Evolutionary conservation across 2,797 vertebrate species (phyloP).

Genomic region (Moxostoma hubbsi): DNA sequence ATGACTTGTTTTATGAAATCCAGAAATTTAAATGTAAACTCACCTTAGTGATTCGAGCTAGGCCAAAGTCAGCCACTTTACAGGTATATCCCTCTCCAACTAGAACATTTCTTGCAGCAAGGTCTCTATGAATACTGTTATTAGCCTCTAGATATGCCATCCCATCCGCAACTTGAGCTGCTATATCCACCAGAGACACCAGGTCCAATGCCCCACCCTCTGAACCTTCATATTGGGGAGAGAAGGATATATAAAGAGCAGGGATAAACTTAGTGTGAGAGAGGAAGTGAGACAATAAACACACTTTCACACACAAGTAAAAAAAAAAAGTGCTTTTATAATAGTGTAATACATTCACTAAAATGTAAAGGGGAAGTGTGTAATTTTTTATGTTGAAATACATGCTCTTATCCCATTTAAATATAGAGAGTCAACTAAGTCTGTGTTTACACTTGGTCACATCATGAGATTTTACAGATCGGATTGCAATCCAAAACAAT

Average conservation of each 20-base stretch:
- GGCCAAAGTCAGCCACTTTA: conserved; percentile 88
- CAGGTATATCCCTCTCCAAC: conserved; percentile 83
- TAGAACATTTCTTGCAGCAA: conserved; percentile 86
- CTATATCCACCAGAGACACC: conserved; percentile 75
- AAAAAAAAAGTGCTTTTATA: neutral
- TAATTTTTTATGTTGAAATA: too few species aligned
- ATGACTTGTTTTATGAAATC: too few species aligned
- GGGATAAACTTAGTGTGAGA: neutral
- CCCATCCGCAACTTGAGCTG: conserved; percentile 82
- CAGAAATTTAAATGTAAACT: neutral
- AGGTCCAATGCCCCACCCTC: conserved; percentile 66
- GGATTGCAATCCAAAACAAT: too few species aligned
- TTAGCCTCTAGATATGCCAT: conserved; percentile 84
- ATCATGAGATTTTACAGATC: too few species aligned
- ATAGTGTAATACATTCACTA: neutral
- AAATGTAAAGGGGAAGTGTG: neutral
- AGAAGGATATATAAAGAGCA: neutral
- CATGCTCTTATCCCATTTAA: too few species aligned
- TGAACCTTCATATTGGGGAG: conserved; percentile 64
- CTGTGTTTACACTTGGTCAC: too few species aligned
- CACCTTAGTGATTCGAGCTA: conserved; percentile 86
- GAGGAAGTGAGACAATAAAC: neutral
- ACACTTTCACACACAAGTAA: neutral
- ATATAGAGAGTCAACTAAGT: too few species aligned
- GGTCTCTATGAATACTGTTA: conserved; percentile 84